These are phyloP conservation scores for Trichomalopsis sarcophagae DNA, from an alignment of 1,140 invertebrate genomes.

Conservation along the genomic window DNA sequence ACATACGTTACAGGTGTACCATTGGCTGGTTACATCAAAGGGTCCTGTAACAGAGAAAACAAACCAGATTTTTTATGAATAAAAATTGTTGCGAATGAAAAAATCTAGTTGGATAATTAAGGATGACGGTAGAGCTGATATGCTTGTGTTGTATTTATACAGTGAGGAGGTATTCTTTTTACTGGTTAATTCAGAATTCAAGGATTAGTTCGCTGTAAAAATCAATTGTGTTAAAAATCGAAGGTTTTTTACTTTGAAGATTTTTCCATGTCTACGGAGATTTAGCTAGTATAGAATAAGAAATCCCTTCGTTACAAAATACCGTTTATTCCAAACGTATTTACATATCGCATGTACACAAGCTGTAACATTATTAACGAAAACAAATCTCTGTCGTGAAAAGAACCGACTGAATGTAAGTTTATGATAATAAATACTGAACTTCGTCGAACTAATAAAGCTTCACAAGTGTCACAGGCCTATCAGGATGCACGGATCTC, in stretches of 20 bases:
- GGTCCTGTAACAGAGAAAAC: neutral
- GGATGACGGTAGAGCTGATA: neutral
- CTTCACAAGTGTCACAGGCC: slow-evolving; percentile 62
- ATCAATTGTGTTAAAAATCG: neutral
- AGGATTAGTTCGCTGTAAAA: neutral
- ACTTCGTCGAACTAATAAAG: neutral
- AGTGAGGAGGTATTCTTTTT: neutral
- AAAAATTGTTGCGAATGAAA: neutral
- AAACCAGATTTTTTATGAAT: neutral
- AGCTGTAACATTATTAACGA: no score
- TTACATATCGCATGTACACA: neutral
- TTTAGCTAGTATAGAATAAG: neutral
- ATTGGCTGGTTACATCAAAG: neutral
- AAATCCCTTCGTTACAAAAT: neutral
- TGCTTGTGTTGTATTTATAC: neutral
- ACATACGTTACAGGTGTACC: slow-evolving; percentile 40
- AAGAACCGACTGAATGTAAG: no score
- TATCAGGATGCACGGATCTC: slow-evolving; percentile 63
- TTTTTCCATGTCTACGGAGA: neutral
- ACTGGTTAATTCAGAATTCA: neutral
- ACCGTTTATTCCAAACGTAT: neutral
- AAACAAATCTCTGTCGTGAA: no score
- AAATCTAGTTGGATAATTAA: neutral
- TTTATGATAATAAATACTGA: no score
- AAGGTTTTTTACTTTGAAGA: neutral